Base-by-base conservation (phyloP, 1,140 invertebrate species). In the Bombus soroeensis region DNA sequence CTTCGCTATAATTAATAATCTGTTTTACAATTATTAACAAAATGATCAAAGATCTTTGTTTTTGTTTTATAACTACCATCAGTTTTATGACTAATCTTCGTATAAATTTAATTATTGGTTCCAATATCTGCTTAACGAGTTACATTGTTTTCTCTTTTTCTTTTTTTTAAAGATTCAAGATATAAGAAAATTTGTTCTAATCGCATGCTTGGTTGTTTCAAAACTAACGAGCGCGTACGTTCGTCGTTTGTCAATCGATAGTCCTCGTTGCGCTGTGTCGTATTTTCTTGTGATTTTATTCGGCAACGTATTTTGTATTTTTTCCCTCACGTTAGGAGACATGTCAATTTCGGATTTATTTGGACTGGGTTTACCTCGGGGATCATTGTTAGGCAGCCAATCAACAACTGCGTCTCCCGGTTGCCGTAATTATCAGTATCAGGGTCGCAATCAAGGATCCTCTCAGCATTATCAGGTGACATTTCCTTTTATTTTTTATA, bases 311-410 rank as follows among this genome's bases (percentile, higher is more conserved):
- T 86, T 43, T 83, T 57, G 72, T 32, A 74, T 78, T 73, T 76
- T 22, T 32, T 81, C 8, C 18, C n/a, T 39, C 28, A 18, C 39
- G 0, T 28, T 81, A 93, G 92, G 79, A 75, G 94, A 94, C 80
- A 96, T 95, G 91, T 95, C 95, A 15, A 95, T 96, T 86, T 93
- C 95, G 70, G 96, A 96, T 90, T 91, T 96, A 82, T 94, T 96
- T 70, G 96, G 96, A 59, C 90, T 96, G 64, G 95, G 95, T 90
- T 93, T 96, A 66, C 95, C 96, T 32, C 94, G 95, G 74, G 96
- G 95, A 73, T 93, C 93, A 2, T 88, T 96, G 70, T 92, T 96
- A 91, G 93, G 89, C 90, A 94, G 88, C 34, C 92, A 94, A 83
- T 89, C 95, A 75, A 78, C 88, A 89, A 59, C 87, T 53, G 92